Conservation (phyloP, 2,888 invertebrate genomes). For the Pseudococcus viburni region DNA sequence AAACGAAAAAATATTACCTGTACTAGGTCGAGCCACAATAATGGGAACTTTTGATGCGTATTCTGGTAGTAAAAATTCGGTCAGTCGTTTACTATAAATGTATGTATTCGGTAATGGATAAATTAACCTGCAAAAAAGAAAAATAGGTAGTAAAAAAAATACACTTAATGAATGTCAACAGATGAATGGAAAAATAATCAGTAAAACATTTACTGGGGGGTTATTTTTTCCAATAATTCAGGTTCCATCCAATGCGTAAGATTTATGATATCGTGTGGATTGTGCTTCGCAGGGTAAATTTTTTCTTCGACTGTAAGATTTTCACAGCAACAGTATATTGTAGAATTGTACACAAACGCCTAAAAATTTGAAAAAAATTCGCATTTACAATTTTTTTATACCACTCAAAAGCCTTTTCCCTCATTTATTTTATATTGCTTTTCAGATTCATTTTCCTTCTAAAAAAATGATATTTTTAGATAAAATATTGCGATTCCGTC, state of each 20-base stretch:
- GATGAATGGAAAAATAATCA: neutral
- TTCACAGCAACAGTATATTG: slow-evolving; percentile 96
- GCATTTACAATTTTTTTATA: neutral
- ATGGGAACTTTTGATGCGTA: slow-evolving; percentile 84
- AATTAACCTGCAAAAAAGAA: slow-evolving; percentile 72
- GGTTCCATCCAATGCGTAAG: slow-evolving; percentile 77
- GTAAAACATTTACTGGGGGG: neutral
- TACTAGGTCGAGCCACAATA: slow-evolving; percentile 90
- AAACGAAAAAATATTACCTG: slow-evolving; percentile 76
- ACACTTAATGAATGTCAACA: neutral
- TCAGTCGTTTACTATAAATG: slow-evolving; percentile 93
- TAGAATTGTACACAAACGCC: slow-evolving; percentile 91
- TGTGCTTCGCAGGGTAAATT: slow-evolving; percentile 71
- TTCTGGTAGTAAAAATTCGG: slow-evolving; percentile 86
- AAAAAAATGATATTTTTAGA: no score
- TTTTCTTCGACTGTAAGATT: slow-evolving; percentile 86
- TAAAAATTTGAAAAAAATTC: slow-evolving; percentile 68
- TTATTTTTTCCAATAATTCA: neutral
- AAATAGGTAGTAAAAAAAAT: neutral
- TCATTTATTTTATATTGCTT: no score
- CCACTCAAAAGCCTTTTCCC: no score
- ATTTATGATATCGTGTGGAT: slow-evolving; percentile 82
- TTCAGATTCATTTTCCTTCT: no score
- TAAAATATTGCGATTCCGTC: no score
- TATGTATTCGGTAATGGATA: slow-evolving; percentile 93